phyloP scores from a whole-genome alignment of 2,113 vertebrate genomes.

The Paraplagusia blochii region DNA sequence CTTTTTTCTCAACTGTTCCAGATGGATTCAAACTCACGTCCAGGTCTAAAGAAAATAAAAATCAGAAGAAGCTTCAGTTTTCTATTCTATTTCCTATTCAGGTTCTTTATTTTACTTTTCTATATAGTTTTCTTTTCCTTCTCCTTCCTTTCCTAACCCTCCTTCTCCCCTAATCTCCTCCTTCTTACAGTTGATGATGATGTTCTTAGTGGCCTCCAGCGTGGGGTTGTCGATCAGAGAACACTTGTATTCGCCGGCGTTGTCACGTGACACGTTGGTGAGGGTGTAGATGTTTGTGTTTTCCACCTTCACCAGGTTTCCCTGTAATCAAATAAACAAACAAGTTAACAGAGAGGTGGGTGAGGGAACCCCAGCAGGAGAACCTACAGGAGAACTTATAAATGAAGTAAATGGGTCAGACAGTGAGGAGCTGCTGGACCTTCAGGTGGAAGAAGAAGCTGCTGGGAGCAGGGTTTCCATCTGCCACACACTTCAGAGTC shows the following conservation, averaged over 20 bases:
- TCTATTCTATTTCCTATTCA: constrained; percentile 21
- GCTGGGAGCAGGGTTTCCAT: constrained; percentile 90
- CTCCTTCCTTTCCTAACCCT: no score
- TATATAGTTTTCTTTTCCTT: no score
- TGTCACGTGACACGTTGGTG: constrained; percentile 78
- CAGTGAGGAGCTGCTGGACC: constrained; percentile 33
- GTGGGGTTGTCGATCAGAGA: constrained; percentile 79
- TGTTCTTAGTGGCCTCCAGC: constrained; percentile 69
- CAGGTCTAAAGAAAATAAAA: constrained; percentile 79
- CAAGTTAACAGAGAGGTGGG: not conserved
- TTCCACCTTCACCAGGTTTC: constrained; percentile 52
- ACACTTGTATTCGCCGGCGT: constrained; percentile 88
- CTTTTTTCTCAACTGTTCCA: constrained; percentile 78
- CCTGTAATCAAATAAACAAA: constrained; percentile 49
- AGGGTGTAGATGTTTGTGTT: constrained; percentile 77
- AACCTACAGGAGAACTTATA: no score
- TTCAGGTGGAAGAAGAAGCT: constrained; percentile 87
- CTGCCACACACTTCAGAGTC: constrained; percentile 88
- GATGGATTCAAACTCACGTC: constrained; percentile 84
- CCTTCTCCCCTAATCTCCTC: not conserved
- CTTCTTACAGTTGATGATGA: constrained; percentile 90
- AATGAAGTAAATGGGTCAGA: not conserved
- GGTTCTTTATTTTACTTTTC: no score
- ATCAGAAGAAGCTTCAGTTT: constrained; percentile 38
- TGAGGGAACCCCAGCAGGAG: no score